Conservation (phyloP, 2,888 invertebrate genomes). For the Hypomecis atomaria region DNA sequence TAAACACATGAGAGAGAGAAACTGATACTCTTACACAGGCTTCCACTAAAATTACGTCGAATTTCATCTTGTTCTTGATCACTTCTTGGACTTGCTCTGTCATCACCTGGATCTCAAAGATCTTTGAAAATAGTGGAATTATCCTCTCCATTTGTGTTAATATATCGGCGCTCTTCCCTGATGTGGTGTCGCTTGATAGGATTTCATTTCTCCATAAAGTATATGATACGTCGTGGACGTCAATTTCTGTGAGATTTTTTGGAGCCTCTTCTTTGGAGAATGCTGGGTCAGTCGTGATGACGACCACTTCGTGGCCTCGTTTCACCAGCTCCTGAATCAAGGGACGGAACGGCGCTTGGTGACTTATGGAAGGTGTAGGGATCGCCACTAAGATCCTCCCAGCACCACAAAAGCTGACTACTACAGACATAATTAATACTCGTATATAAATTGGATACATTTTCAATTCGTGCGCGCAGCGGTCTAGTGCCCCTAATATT, state of each 20-base stretch:
- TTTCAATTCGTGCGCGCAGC: background rate
- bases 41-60: constrained; percentile 45
- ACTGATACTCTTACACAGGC: constrained; percentile 38
- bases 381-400: constrained; percentile 52
- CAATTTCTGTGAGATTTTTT: constrained; percentile 57
- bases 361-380: constrained; percentile 58
- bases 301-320: constrained; percentile 61
- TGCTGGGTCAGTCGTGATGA: constrained; percentile 56
- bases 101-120: constrained; percentile 33
- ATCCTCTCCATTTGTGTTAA: constrained; percentile 21
- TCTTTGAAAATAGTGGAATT: constrained; percentile 15
- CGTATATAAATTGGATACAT: constrained; percentile 8
- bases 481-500: constrained; percentile 4
- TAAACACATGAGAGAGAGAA: constrained; percentile 35
- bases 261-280: constrained; percentile 39
- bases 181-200: constrained; percentile 17
- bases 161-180: constrained; percentile 17
- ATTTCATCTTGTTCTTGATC: constrained; percentile 29
- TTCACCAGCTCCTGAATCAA: constrained; percentile 55
- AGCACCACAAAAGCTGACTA: constrained; percentile 17
- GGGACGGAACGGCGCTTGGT: constrained; percentile 55
- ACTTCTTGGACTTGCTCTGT: constrained; percentile 31
- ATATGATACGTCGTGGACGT: constrained; percentile 46
- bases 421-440: constrained; percentile 5
- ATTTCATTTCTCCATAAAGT: constrained; percentile 24